Conservation (phyloP, 1,140 invertebrate genomes). For the Bombus waltoni region DNA sequence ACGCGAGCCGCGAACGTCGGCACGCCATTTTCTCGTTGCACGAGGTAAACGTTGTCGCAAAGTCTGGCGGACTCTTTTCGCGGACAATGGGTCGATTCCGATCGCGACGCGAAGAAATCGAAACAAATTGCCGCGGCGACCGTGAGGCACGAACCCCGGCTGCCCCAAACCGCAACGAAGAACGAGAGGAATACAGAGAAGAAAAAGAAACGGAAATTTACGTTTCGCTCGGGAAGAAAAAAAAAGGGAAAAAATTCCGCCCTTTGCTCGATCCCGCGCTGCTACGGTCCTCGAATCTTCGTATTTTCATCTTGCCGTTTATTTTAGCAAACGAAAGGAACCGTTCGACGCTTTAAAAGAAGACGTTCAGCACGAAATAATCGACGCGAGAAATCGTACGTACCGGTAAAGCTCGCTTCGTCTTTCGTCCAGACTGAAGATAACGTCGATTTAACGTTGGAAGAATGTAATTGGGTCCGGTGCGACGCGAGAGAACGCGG, state of each 20-base stretch:
- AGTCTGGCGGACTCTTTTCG: neutral
- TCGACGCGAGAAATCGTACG: too few species aligned
- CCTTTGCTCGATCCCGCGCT: too few species aligned
- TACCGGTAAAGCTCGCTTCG: too few species aligned
- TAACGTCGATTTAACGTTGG: too few species aligned
- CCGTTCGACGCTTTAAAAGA: too few species aligned
- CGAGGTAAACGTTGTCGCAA: neutral
- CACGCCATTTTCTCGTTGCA: neutral
- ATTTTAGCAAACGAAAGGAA: too few species aligned
- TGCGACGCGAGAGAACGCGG: too few species aligned
- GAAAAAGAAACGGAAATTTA: neutral
- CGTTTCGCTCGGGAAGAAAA: neutral
- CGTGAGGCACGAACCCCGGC: conserved; percentile 12
- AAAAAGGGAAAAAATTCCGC: neutral
- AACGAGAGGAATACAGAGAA: neutral
- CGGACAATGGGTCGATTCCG: conserved; percentile 3
- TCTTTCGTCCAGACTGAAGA: too few species aligned
- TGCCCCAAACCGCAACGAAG: neutral
- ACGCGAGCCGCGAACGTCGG: neutral
- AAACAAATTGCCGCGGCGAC: conserved; percentile 21
- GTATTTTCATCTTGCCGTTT: too few species aligned
- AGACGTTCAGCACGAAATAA: too few species aligned
- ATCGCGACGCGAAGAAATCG: conserved; percentile 19
- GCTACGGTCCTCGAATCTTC: too few species aligned
- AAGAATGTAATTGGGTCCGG: too few species aligned